Percentiles rank a stretch among this genome's conserved stretches.
Evolutionary conservation across 2,888 invertebrate species (phyloP).

Genomic region (Trachelus stipa): DNA sequence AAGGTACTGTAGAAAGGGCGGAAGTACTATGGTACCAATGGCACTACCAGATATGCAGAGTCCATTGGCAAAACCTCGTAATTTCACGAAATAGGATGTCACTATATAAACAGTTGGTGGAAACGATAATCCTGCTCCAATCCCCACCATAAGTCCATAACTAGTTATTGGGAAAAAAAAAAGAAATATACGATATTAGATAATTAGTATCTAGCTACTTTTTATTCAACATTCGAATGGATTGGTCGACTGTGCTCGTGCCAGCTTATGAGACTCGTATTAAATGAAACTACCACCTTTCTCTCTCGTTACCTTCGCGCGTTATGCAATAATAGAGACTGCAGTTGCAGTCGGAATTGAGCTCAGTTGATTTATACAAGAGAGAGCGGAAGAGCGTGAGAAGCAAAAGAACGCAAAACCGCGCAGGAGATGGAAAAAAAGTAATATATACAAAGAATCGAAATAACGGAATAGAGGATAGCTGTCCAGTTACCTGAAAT

Average conservation of each 20-base stretch:
- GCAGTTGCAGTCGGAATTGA: not conserved
- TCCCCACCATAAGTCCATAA: conserved; percentile 86
- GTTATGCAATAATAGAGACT: not conserved
- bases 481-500: conserved; percentile 75
- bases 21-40: conserved; percentile 85
- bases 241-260: not conserved
- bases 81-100: conserved; percentile 83
- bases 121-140: conserved; percentile 86
- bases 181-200: not conserved
- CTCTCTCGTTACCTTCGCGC: conserved; percentile 5
- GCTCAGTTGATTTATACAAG: not conserved
- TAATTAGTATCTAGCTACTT: no score
- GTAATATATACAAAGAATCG: not conserved
- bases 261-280: not conserved
- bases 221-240: not conserved
- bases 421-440: not conserved
- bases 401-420: not conserved
- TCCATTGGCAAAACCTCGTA: conserved; percentile 86
- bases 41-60: conserved; percentile 91
- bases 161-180: conserved; percentile 61
- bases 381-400: not conserved
- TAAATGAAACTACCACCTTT: conserved; percentile 7
- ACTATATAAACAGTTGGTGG: conserved; percentile 91
- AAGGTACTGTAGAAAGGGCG: conserved; percentile 80
- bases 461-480: not conserved